A percentile compares a stretch with the other conserved stretches of the same genome.
phyloP scores from a whole-genome alignment of 2,113 vertebrate genomes.

The Otis tarda region DNA sequence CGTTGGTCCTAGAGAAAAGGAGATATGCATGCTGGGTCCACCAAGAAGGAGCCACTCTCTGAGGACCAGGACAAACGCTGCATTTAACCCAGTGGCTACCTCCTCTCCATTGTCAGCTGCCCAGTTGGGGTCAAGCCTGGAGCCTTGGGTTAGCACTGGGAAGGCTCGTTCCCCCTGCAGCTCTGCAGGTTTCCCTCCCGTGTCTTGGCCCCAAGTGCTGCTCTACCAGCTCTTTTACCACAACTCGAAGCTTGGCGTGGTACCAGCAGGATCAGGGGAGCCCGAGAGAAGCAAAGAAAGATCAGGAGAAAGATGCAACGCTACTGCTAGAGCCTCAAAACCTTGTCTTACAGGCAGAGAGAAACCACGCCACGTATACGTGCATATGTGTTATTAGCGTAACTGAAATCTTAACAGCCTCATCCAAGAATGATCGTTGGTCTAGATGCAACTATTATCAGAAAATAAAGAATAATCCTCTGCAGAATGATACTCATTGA shows the following conservation, averaged over 20 bases:
- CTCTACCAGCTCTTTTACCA: background rate
- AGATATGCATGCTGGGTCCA: accelerated
- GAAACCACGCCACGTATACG: too few species aligned
- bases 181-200: background rate
- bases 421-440: too few species aligned
- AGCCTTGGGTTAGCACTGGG: background rate
- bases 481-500: too few species aligned
- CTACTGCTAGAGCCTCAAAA: background rate
- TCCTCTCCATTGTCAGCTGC: background rate
- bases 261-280: background rate
- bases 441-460: too few species aligned
- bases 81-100: too few species aligned
- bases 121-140: background rate
- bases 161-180: background rate
- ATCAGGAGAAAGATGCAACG: background rate
- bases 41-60: background rate
- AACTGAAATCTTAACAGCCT: too few species aligned
- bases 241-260: background rate
- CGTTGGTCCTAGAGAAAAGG: background rate
- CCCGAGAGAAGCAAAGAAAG: background rate
- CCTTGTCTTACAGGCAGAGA: background rate
- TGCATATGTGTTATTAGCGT: too few species aligned
- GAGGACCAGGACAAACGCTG: background rate
- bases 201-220: background rate
- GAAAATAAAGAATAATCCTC: too few species aligned